These are phyloP conservation scores for Centropus unirufus DNA, from an alignment of 2,113 vertebrate species.

Conservation along the genomic window DNA sequence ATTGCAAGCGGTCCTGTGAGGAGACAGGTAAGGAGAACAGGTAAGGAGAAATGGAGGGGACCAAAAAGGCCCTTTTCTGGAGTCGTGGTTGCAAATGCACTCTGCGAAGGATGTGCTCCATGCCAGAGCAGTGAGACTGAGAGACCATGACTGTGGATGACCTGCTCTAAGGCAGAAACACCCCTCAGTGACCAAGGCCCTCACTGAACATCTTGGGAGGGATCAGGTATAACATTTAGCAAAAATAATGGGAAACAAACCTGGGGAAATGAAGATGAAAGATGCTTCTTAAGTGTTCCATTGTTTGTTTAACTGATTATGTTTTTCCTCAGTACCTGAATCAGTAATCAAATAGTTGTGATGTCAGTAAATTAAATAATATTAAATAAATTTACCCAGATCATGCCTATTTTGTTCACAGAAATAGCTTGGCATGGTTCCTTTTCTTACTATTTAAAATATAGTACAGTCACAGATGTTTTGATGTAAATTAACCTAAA, in stretches of 20 bases:
- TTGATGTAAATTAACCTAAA: neutral
- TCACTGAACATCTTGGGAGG: neutral
- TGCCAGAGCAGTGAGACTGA: neutral
- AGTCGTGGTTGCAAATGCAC: neutral
- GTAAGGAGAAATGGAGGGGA: neutral
- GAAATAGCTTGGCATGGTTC: neutral
- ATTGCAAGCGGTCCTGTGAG: accelerated
- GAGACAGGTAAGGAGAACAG: neutral
- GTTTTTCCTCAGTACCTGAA: neutral
- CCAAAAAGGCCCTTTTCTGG: neutral
- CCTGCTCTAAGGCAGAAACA: neutral
- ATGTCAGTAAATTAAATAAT: neutral
- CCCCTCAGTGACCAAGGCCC: accelerated
- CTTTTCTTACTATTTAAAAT: neutral
- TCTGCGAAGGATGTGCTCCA: neutral
- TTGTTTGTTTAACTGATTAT: neutral
- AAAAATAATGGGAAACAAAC: neutral
- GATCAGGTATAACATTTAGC: neutral
- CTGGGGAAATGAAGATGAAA: neutral
- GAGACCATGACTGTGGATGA: neutral
- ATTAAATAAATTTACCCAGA: neutral
- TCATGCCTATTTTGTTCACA: neutral
- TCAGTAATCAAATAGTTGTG: neutral
- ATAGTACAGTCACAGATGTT: neutral
- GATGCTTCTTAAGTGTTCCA: neutral